Evolutionary conservation across 2,113 vertebrate genomes (phyloP).

Genomic region (Mus musculus): DNA sequence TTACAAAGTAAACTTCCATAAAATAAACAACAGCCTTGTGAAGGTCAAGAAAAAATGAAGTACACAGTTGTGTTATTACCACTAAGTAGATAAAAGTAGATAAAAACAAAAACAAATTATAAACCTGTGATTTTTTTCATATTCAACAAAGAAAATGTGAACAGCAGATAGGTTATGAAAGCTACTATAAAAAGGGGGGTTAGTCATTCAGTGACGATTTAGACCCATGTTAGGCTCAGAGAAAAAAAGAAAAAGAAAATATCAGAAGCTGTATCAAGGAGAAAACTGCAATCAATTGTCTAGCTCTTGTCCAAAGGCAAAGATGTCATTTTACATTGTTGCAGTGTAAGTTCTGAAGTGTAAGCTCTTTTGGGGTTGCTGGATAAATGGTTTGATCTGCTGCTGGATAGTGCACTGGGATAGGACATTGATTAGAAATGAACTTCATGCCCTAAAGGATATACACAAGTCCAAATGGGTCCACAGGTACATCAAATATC

Average conservation of each 20-base stretch:
- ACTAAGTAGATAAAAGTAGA: too few relatives aligned
- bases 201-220: background rate
- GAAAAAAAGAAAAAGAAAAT: background rate
- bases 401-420: background rate
- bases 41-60: background rate
- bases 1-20: background rate
- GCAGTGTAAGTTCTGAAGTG: background rate
- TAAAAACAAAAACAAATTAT: background rate
- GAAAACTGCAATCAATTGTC: background rate
- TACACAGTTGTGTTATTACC: background rate
- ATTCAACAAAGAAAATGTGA: background rate
- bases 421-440: background rate
- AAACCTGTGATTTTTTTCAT: background rate
- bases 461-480: background rate
- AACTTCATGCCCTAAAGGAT: background rate
- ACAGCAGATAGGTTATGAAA: background rate
- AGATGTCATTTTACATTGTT: background rate
- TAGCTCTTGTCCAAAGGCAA: background rate
- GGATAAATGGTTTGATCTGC: background rate
- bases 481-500: background rate
- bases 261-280: background rate
- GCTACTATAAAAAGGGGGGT: background rate
- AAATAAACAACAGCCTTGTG: background rate
- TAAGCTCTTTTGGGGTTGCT: background rate
- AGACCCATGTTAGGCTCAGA: background rate